Base-by-base conservation (phyloP, 2,113 vertebrate genomes). In the Saiga tatarica region DNA sequence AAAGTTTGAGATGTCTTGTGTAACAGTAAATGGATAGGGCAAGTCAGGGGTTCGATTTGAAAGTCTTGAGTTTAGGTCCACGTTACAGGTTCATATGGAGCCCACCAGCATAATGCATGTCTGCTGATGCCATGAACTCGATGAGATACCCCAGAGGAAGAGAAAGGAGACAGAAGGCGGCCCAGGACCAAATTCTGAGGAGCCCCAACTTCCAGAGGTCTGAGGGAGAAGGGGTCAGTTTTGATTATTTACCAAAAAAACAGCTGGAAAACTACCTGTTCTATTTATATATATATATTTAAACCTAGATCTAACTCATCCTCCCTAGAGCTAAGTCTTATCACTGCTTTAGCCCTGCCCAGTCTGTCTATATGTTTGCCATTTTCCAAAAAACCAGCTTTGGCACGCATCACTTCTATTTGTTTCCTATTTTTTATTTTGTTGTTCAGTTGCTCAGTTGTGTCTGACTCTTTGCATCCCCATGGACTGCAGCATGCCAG, bases 151-250 rank as follows among this genome's bases (percentile, higher is more conserved):
- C 23, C 4, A 0, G 55, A 82, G n/a, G 23, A 28, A 42, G 19
- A n/a, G 57, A 13, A 50, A 5, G 9, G n/a, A 17, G 16, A 9
- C 2, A 30, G 26, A 1, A 96, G 28, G 21, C 0, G 0, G 19
- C 8, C n/a, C 55, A 45, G 14, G 60, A n/a, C 15, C n/a, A 55
- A 9, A 13, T 19, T 78, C 60, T 33, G 25, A 64, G 15, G n/a
- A 45, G 36, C 45, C 25, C 19, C 3, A 28, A 52, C 3, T 33
- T 6, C 64, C 17, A 52, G 30, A 52, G 7, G 1, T 39, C 55
- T 28, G 7, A 14, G 26, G 17, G 7, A 60, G 10, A 13, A 33
- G 47, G 36, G 36, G 4, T 55, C 28, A 5, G 1, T n/a, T 84
- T 59, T 33, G 25, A 55, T 42, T 55, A 50, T 30, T 74, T 55